Evolutionary conservation across 2,888 invertebrate species (phyloP), one percentile per base, ranked within the genome.

Genomic region (Belgica antarctica): DNA sequence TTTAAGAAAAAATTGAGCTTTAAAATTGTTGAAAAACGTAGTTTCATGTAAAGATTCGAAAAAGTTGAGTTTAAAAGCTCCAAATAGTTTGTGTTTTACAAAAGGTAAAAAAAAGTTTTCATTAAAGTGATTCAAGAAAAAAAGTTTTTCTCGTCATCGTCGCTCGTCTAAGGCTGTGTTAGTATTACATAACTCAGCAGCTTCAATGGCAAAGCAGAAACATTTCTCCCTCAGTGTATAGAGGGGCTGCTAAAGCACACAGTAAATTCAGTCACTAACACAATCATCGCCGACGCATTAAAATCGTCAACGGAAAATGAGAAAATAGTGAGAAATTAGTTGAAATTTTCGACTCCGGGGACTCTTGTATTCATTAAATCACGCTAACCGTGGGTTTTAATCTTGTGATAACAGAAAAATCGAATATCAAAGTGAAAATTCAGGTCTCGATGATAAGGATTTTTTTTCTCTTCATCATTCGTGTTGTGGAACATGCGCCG

Each of bases 31-130:
- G 19, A 52, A 52, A 22, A 7, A 52, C 12, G 17, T 52, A 22
- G 22, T 52, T 52, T 52, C 62, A 70, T 70, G 71, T 59, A 24
- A 71, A 52, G 52, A 57, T 46, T 71, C 59, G n/a, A n/a, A n/a
- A 71, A 52, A 22, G 10, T 31, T 28, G 41, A 61, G 70, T 57
- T 65, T 8, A n/a, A 63, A 70, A 71, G 70, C 71, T 71, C 57
- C 62, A 57, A 59, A 52, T 34, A 70, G 63, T 63, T 47, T 63
- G 61, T 19, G n/a, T 70, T 28, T 25, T 61, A 61, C 7, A 61
- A 61, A 19, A 61, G 61, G 61, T 61, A 28, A 61, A 57, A 61
- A 17, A n/a, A 61, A 24, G n/a, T n/a, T n/a, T n/a, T n/a, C n/a
- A n/a, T n/a, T n/a, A 52, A 52, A 52, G 52, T 52, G 17, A n/a